These are phyloP conservation scores for Austrolebias charrua DNA, from an alignment of 2,797 vertebrate genomes.

Conservation along the genomic window DNA sequence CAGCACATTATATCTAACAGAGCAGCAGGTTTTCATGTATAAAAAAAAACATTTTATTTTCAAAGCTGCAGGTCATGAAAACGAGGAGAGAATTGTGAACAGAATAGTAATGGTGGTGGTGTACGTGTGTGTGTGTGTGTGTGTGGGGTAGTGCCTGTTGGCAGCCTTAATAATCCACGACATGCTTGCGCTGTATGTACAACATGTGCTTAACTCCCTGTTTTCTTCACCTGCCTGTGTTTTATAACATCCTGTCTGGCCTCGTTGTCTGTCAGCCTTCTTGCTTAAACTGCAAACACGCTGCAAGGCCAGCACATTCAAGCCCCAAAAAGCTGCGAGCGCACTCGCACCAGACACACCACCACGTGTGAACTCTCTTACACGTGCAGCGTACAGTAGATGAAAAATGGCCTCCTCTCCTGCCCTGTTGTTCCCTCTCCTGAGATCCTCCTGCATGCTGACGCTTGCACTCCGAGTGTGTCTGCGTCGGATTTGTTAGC, in stretches of 20 bases:
- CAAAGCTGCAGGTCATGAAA: too few species aligned
- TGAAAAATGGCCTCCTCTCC: constrained; percentile 67
- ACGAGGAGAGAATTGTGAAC: too few species aligned
- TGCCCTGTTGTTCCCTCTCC: constrained; percentile 36
- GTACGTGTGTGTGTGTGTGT: too few species aligned
- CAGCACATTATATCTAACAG: too few species aligned
- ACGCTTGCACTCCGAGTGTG: constrained; percentile 63
- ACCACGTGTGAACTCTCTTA: constrained; percentile 6
- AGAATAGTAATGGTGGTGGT: too few species aligned
- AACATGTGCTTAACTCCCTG: constrained; percentile 39
- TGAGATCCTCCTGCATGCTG: constrained; percentile 68
- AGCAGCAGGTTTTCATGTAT: too few species aligned
- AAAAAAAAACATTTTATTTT: too few species aligned
- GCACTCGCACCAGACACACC: constrained; percentile 6
- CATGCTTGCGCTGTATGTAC: constrained; percentile 7
- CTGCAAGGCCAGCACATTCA: constrained; percentile 74
- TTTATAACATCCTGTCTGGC: constrained; percentile 73
- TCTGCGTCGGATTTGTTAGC: constrained; percentile 49
- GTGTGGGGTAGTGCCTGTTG: too few species aligned
- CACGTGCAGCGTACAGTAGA: constrained; percentile 16
- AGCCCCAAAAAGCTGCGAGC: constrained; percentile 60
- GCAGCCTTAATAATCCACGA: constrained; percentile 13
- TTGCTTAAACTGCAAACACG: constrained; percentile 71
- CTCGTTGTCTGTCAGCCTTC: constrained; percentile 68
- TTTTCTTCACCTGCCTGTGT: constrained; percentile 52